Evolutionary conservation across 2,797 vertebrate genomes (phyloP), one percentile per base, ranked within the genome.

Genomic region (Acanthurus leucopareius): DNA sequence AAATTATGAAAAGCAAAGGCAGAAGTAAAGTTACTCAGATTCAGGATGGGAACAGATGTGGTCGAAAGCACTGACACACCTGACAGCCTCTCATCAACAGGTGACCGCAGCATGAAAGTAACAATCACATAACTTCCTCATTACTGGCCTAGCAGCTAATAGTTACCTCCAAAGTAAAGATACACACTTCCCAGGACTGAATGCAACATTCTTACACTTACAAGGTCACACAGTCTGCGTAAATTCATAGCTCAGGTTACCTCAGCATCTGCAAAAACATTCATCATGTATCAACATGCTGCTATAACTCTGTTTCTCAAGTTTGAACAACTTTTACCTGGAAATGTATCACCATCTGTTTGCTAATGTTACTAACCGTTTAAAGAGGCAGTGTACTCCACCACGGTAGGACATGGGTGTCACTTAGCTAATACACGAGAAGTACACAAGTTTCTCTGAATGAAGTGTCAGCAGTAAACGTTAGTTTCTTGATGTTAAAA

Each of bases 291-390:
- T 7, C 1, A 22, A 52, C 75, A 32, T 19, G 57, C 6, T 16
- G 3, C 22, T 40, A 35, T 13, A 32, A 52, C 28, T 20, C 19
- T 35, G 56, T 4, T 14, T 3, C 22, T 52, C 16, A 85, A 85
- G 82, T 93, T 89, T 69, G 67, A 20, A 10, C 51, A 91, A 93
- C 90, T 92, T 91, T 86, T 68, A 79, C 68, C 71, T 82, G 64
- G 4, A 52, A 65, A 79, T 38, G 75, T 62, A 13, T 69, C 76
- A 42, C 48, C 72, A 79, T 82, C 75, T 42, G 83, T 77, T 68
- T 56, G 38, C 44, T 75, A 40, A 1, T 51, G 58, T 67, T 51
- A 48, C 54, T 38, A 4, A 10, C 48, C 32, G 52, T 60, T 88
- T 40, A 60, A 69, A 68, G 75, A 81, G 85, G 77, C 52, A 25